Conservation (phyloP, 2,113 vertebrate species). For the Anoura caudifer region DNA sequence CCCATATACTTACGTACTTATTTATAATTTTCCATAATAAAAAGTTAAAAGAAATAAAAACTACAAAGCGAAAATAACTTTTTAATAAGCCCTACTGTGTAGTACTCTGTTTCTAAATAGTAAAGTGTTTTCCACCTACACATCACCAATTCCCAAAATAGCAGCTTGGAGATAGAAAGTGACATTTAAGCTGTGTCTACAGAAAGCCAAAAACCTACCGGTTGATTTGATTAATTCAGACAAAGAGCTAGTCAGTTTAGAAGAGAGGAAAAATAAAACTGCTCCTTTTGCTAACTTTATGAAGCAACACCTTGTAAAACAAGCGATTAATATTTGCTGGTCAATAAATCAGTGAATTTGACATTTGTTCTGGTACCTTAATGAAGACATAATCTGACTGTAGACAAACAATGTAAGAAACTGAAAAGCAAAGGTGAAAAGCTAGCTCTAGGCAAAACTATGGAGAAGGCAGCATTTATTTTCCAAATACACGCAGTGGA, state of each 20-base stretch:
- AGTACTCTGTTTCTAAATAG: constrained; percentile 55
- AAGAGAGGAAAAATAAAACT: neutral
- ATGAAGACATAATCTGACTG: neutral
- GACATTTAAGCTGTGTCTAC: constrained; percentile 57
- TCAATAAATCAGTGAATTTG: neutral
- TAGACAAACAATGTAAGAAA: constrained; percentile 17
- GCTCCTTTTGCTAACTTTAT: constrained; percentile 46
- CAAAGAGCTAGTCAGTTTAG: constrained; percentile 36
- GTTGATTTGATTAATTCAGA: constrained; percentile 59
- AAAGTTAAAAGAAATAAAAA: constrained; percentile 40
- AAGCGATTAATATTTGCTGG: neutral
- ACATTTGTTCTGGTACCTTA: neutral
- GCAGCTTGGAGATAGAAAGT: constrained; percentile 58
- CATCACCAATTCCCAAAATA: constrained; percentile 41
- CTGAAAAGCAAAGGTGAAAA: neutral
- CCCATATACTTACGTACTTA: neutral
- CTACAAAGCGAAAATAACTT: neutral
- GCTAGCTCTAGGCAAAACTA: neutral
- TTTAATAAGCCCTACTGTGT: constrained; percentile 30
- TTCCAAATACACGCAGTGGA: neutral
- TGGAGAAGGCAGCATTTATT: neutral
- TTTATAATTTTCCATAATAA: constrained; percentile 9
- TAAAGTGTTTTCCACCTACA: constrained; percentile 41
- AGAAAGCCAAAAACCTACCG: constrained; percentile 41
- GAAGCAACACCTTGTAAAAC: neutral